Evolutionary conservation across 2,113 vertebrate species (phyloP).

Genomic region (Parus major): DNA sequence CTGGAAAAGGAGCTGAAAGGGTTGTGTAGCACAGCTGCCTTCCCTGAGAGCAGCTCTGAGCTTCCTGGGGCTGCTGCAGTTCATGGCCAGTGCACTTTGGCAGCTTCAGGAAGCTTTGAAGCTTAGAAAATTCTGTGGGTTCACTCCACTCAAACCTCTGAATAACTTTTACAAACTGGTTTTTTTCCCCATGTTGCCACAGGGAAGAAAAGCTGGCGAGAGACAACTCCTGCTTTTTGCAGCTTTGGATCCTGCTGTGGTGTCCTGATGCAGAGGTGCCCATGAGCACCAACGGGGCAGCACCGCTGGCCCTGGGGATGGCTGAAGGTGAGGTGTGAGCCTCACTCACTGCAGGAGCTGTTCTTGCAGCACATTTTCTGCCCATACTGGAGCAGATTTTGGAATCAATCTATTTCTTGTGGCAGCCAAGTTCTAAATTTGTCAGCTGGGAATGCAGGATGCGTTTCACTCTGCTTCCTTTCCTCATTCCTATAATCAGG

Average conservation of each 20-base stretch:
- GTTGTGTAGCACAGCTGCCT: background rate
- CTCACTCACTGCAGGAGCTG: background rate
- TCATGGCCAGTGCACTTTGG: background rate
- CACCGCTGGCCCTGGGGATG: background rate
- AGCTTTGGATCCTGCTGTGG: rapidly evolving
- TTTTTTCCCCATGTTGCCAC: background rate
- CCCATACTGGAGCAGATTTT: background rate
- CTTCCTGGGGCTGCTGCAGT: background rate
- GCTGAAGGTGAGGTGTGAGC: background rate
- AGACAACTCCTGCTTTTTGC: background rate
- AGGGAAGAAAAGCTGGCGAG: background rate
- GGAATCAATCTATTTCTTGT: background rate
- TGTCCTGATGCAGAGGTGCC: background rate
- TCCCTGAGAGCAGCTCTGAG: background rate
- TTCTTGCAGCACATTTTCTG: background rate
- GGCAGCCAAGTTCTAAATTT: background rate
- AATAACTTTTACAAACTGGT: background rate
- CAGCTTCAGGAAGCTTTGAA: background rate
- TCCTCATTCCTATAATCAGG: background rate
- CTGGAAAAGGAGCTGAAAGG: background rate
- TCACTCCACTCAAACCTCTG: background rate
- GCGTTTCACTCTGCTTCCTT: background rate
- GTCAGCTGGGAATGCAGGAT: background rate
- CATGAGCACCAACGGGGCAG: rapidly evolving
- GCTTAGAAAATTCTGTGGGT: background rate